Conservation (phyloP, 2,113 vertebrate genomes). For the Equus przewalskii region DNA sequence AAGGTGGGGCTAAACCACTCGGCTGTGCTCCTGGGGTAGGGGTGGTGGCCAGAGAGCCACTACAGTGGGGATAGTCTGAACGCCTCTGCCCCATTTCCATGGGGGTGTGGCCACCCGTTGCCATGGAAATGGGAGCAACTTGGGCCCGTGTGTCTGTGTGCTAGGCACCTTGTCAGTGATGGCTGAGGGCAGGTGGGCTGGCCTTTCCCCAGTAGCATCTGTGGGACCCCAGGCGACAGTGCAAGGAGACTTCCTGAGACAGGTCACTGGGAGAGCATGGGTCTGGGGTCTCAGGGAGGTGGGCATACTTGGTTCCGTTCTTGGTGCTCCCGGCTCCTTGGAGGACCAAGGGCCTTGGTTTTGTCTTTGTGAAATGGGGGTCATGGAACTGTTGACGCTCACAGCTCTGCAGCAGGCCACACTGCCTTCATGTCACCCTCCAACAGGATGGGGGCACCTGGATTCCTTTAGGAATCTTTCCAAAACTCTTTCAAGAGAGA, state of each 20-base stretch:
- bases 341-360: not conserved
- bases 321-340: rapidly evolving
- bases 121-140: not conserved
- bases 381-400: rapidly evolving
- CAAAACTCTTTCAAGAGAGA: not conserved
- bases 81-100: not conserved
- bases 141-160: no score
- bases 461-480: not conserved
- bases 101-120: not conserved
- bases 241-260: not conserved
- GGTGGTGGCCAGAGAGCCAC: not conserved
- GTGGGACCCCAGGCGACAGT: no score
- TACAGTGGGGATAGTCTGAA: not conserved
- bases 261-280: not conserved
- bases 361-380: not conserved
- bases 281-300: rapidly evolving
- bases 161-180: not conserved
- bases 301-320: not conserved
- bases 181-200: not conserved
- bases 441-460: rapidly evolving
- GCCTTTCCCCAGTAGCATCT: not conserved
- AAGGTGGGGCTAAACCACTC: not conserved
- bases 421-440: not conserved
- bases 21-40: not conserved
- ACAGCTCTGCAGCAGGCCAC: not conserved